Percentiles rank a stretch among this genome's conserved stretches.
These are phyloP conservation scores for Prorops nasuta DNA, from an alignment of 1,140 invertebrate species.

Conservation along the genomic window DNA sequence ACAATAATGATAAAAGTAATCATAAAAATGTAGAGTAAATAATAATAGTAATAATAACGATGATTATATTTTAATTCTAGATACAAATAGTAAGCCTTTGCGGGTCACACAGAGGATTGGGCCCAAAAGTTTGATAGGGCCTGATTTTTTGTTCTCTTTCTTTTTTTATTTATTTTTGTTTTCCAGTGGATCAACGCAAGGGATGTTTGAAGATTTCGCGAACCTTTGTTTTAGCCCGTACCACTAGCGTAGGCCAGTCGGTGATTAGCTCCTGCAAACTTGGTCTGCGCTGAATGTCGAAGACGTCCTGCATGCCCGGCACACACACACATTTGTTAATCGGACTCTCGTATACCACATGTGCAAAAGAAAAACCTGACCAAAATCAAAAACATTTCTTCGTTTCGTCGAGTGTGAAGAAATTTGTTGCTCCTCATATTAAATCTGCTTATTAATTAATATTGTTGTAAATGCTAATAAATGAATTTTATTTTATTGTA, in stretches of 20 bases:
- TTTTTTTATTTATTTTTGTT: no score
- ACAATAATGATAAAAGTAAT: background rate
- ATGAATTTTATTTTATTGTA: no score
- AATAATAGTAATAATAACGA: no score
- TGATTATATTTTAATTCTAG: no score
- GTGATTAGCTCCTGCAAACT: conserved; percentile 63
- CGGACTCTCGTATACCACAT: conserved; percentile 24
- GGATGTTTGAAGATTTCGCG: conserved; percentile 42
- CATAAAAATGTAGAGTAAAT: no score
- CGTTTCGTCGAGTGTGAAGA: no score
- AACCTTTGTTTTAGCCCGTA: conserved; percentile 64
- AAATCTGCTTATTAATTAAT: no score
- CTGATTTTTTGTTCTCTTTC: conserved; percentile 15
- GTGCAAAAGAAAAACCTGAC: conserved; percentile 11
- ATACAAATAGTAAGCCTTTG: conserved; percentile 30
- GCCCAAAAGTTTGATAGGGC: no score
- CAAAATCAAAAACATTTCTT: no score
- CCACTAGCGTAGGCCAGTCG: conserved; percentile 64
- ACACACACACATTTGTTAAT: conserved; percentile 38
- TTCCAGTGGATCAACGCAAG: conserved; percentile 19
- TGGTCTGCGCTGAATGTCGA: conserved; percentile 64
- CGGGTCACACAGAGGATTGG: conserved; percentile 17
- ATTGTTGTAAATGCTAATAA: no score
- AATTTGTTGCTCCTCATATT: no score
- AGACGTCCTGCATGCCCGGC: conserved; percentile 61